phyloP scores from a whole-genome alignment of 2,113 vertebrate genomes.

The Lophotis ruficrista region DNA sequence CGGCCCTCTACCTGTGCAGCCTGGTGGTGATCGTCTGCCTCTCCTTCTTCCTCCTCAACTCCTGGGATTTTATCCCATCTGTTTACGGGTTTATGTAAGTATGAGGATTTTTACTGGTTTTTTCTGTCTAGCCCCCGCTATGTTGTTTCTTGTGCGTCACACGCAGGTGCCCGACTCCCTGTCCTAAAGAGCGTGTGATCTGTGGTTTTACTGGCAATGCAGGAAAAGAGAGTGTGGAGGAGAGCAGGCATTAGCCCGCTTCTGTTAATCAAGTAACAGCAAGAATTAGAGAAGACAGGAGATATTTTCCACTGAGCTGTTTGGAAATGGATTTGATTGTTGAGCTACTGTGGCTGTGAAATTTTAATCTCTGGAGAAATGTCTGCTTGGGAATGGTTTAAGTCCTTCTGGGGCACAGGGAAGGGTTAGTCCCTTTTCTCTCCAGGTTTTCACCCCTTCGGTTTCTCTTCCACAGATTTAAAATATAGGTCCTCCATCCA shows the following conservation, averaged over 20 bases:
- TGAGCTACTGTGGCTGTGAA: background rate
- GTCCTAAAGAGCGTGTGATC: background rate
- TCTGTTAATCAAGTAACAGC: background rate
- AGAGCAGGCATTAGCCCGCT: background rate
- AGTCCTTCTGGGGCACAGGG: background rate
- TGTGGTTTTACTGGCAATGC: background rate
- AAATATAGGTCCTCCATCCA: background rate
- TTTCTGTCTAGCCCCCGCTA: background rate
- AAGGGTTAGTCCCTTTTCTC: background rate
- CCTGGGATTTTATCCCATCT: conserved; percentile 94
- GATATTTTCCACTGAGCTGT: background rate
- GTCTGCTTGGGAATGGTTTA: background rate
- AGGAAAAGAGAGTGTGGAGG: background rate
- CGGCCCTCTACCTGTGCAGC: conserved; percentile 89
- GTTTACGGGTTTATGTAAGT: conserved; percentile 98
- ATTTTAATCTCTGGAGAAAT: background rate
- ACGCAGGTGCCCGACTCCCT: background rate
- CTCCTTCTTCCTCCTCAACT: conserved; percentile 96
- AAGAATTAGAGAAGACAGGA: background rate
- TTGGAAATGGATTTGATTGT: background rate
- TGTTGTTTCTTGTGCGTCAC: background rate
- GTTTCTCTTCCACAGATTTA: background rate
- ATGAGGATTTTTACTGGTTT: background rate
- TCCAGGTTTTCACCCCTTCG: background rate
- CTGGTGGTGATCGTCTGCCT: conserved; percentile 88